Conservation (phyloP, 2,113 vertebrate genomes). For the Callopanchax toddi region DNA sequence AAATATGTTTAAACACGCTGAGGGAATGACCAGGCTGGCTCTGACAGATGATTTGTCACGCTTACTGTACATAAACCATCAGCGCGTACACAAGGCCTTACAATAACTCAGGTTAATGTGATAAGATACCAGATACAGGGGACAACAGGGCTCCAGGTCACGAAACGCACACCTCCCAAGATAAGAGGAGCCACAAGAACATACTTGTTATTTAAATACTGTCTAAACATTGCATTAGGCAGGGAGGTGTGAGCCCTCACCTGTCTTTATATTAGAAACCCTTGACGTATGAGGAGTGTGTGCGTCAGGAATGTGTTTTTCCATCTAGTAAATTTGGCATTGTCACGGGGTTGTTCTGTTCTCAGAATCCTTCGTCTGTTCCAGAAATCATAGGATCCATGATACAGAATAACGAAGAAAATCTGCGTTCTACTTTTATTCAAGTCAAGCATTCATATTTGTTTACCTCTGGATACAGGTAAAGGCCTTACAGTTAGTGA, state of each 20-base stretch:
- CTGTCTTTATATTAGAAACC: constrained; percentile 30
- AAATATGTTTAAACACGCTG: constrained; percentile 51
- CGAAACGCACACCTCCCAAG: constrained; percentile 3
- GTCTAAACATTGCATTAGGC: constrained; percentile 57
- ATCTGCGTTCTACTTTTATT: too few relatives aligned
- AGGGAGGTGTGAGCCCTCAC: constrained; percentile 21
- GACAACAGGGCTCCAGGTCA: neutral
- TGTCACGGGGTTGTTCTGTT: too few relatives aligned
- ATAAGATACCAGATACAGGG: constrained; percentile 45
- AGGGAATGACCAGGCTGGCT: constrained; percentile 27
- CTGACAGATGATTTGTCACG: constrained; percentile 42
- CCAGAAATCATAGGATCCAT: too few relatives aligned
- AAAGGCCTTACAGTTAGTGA: too few relatives aligned
- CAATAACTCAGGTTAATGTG: constrained; percentile 27
- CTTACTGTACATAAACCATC: constrained; percentile 50
- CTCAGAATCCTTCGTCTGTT: neutral
- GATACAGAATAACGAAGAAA: too few relatives aligned
- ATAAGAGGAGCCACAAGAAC: constrained; percentile 41
- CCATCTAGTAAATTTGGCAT: constrained; percentile 22
- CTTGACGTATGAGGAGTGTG: constrained; percentile 20
- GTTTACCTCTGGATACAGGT: too few relatives aligned
- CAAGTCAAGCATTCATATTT: too few relatives aligned
- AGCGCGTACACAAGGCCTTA: constrained; percentile 4
- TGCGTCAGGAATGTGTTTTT: constrained; percentile 60
- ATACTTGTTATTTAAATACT: constrained; percentile 41